Base-by-base conservation (phyloP, 1,140 invertebrate species). In the Conus betulinus region DNA sequence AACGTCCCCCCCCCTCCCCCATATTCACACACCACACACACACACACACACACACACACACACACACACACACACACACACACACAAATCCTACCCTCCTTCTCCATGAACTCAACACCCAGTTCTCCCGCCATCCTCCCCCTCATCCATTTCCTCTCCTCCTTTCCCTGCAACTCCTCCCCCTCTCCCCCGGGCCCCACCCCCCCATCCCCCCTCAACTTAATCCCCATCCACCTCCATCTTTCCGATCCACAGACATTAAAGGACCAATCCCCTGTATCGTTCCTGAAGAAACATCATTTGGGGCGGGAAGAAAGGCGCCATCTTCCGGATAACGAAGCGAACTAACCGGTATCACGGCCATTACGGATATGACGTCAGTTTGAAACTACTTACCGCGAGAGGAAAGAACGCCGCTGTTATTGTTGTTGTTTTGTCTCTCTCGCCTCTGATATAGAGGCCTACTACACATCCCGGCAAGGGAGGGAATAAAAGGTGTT, bases 291-390 rank as follows among this genome's bases (percentile, higher is more conserved):
- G 39, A 20, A 52, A 53, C 79, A 17, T 81, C 15, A 17, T 53
- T 81, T 81, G 15, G 51, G 39, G 79, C 4, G 76, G 27, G 39
- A 39, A 25, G 20, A 71, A 71, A 20, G 23, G 67, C 67, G 67
- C 79, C 79, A 81, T 81, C 79, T 81, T 81, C 79, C 53, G 17
- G 51, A 7, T 81, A 81, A 81, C 51, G 79, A 81, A 25, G 79
- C 79, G 51, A 23, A 81, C 8, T 81, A 81, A 81, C 39, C 13
- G 13, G 27, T 0, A 81, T 53, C 79, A 23, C 4, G 7, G 51
- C 27, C 79, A 53, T 53, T 51, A 53, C 17, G 51, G 52, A 52
- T 5, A 23, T 81, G 79, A 81, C 79, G 79, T 81, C 76, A 53
- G 39, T 81, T 78, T 81, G 67, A 71, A 71, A 71, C 11, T 20